Percentiles rank a stretch among this genome's conserved stretches.
phyloP scores from a whole-genome alignment of 1,140 invertebrate species.

The Panagrolaimus sp. region DNA sequence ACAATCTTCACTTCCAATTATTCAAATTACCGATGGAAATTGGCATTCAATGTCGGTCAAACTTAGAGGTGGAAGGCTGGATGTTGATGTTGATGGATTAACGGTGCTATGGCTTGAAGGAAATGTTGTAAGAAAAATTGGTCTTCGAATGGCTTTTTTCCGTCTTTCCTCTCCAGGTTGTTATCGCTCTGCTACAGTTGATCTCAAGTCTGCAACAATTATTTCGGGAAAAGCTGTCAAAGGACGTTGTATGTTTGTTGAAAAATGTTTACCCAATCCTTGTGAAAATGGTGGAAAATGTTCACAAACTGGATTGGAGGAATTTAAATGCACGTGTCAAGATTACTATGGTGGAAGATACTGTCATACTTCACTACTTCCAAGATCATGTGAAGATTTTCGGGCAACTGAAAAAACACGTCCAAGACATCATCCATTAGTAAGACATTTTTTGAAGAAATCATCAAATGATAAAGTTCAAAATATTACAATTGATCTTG shows the following conservation, averaged over 20 bases:
- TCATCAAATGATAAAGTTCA: neutral
- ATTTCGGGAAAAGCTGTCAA: slow-evolving; percentile 35
- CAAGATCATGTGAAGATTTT: slow-evolving; percentile 81
- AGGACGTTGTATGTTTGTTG: slow-evolving; percentile 38
- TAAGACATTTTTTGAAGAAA: slow-evolving; percentile 13
- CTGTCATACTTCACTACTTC: slow-evolving; percentile 72
- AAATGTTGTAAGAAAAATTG: slow-evolving; percentile 46
- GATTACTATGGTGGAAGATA: slow-evolving; percentile 91
- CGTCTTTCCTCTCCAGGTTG: slow-evolving; percentile 43
- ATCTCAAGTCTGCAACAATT: slow-evolving; percentile 39
- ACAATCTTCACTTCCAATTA: slow-evolving; percentile 38
- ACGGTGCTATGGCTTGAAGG: slow-evolving; percentile 57
- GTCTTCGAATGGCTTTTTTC: slow-evolving; percentile 42
- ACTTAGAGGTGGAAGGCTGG: slow-evolving; percentile 47
- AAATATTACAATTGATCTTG: slow-evolving; percentile 73
- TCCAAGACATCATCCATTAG: neutral
- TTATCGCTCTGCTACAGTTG: slow-evolving; percentile 55
- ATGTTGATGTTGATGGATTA: slow-evolving; percentile 54
- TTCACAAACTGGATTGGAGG: slow-evolving; percentile 74
- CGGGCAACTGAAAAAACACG: slow-evolving; percentile 66
- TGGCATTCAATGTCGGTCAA: slow-evolving; percentile 56
- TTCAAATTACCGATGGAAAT: slow-evolving; percentile 41
- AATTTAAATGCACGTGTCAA: slow-evolving; percentile 84
- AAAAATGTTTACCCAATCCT: slow-evolving; percentile 84
- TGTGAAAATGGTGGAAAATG: slow-evolving; percentile 89